Conservation (phyloP, 2,113 vertebrate species). For the Antechinus flavipes region DNA sequence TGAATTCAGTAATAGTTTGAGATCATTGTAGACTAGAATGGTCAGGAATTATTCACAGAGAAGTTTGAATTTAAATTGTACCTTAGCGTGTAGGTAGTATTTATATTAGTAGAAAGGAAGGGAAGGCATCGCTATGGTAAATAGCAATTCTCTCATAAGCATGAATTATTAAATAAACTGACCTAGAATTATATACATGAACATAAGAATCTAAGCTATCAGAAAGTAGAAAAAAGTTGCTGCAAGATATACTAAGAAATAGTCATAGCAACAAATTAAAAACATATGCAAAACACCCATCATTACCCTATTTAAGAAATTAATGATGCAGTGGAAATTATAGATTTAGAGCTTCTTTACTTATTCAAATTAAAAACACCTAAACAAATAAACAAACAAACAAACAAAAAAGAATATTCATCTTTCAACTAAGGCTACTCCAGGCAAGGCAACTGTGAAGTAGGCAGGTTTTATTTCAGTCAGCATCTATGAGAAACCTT, state of each 20-base stretch:
- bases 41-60: neutral
- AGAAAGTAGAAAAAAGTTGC: neutral
- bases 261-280: neutral
- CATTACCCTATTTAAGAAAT: neutral
- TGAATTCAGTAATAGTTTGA: neutral
- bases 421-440: neutral
- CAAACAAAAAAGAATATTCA: neutral
- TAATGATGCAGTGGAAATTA: neutral
- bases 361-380: neutral
- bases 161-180: neutral
- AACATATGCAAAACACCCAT: neutral
- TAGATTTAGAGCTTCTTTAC: neutral
- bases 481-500: neutral
- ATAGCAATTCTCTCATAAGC: neutral
- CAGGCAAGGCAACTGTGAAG: neutral
- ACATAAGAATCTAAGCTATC: neutral
- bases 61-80: neutral
- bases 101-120: neutral
- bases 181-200: neutral
- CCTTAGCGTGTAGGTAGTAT: neutral
- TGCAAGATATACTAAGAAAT: neutral
- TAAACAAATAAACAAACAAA: neutral
- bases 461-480: neutral
- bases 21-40: neutral
- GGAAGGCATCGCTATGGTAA: neutral